Evolutionary conservation across 2,888 invertebrate species (phyloP).

Genomic region (Euzophera pinguis): DNA sequence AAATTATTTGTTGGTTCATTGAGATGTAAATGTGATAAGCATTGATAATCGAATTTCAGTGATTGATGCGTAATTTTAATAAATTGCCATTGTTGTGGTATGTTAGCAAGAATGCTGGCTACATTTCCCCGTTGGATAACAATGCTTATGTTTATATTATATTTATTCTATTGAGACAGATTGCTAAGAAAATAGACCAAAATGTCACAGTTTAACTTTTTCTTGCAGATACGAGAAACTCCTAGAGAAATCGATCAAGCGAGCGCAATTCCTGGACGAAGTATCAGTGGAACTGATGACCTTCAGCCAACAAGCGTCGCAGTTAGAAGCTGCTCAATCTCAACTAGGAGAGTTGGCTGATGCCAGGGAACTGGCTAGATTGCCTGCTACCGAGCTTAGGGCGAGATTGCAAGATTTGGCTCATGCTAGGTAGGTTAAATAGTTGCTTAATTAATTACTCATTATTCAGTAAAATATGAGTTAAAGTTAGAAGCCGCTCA

Average conservation of each 20-base stretch:
- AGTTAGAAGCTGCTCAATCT: constrained; percentile 85
- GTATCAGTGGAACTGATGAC: constrained; percentile 83
- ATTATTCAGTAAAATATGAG: neutral
- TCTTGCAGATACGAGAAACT: constrained; percentile 88
- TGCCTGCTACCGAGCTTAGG: constrained; percentile 81
- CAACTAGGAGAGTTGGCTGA: constrained; percentile 87
- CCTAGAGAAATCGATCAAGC: constrained; percentile 87
- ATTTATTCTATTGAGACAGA: too few species aligned
- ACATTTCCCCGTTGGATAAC: too few species aligned
- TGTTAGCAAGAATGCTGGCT: too few species aligned
- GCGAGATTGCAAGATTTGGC: constrained; percentile 73
- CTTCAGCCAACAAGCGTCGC: constrained; percentile 83
- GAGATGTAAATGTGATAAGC: too few species aligned
- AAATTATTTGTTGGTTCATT: too few species aligned
- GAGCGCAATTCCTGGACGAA: constrained; percentile 91
- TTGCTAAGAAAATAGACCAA: too few species aligned
- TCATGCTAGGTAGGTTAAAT: constrained; percentile 63
- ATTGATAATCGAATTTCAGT: too few species aligned
- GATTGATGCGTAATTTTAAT: too few species aligned
- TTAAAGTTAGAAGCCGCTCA: constrained; percentile 85
- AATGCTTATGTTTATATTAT: too few species aligned
- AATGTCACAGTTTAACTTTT: too few species aligned
- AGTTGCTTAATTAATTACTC: neutral
- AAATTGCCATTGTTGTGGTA: too few species aligned
- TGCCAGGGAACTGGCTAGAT: constrained; percentile 83